Conservation (phyloP, 2,888 invertebrate species). For the Rhingia campestris region DNA sequence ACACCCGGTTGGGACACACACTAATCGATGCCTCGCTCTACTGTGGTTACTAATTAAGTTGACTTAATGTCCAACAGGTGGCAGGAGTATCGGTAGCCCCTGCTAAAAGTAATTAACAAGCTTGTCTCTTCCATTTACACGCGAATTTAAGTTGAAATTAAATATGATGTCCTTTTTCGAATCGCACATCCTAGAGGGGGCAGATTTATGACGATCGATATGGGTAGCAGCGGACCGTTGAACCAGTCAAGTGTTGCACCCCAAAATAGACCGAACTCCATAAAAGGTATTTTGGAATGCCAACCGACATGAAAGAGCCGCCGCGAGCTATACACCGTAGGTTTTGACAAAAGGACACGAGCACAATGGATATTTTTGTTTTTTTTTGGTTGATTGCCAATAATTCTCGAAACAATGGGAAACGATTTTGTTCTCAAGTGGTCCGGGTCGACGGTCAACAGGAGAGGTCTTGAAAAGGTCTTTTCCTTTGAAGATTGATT, state of each 20-base stretch:
- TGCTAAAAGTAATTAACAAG: constrained; percentile 30
- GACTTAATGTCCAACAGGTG: constrained; percentile 35
- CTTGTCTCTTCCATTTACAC: constrained; percentile 41
- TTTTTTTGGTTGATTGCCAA: constrained; percentile 50
- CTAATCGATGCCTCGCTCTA: constrained; percentile 12
- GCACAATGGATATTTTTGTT: constrained; percentile 9
- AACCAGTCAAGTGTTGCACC: constrained; percentile 1
- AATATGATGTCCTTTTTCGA: constrained; percentile 11
- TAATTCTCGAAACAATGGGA: constrained; percentile 30
- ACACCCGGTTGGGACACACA: constrained; percentile 8
- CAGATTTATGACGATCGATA: constrained; percentile 39
- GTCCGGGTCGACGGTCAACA: constrained; percentile 22
- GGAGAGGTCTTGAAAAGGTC: not conserved
- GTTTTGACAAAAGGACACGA: constrained; percentile 5
- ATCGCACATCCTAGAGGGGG: not conserved
- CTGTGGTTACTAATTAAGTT: constrained; percentile 38
- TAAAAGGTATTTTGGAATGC: constrained; percentile 3
- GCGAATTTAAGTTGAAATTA: constrained; percentile 26
- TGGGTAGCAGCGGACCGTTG: not conserved
- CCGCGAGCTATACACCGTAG: not conserved
- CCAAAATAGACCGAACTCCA: not conserved
- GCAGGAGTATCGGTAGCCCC: constrained; percentile 5
- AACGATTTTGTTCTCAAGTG: constrained; percentile 7
- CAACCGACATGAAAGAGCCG: constrained; percentile 6
- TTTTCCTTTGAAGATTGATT: not conserved